phyloP scores from a whole-genome alignment of 2,797 vertebrate species.

The Tinamus major region DNA sequence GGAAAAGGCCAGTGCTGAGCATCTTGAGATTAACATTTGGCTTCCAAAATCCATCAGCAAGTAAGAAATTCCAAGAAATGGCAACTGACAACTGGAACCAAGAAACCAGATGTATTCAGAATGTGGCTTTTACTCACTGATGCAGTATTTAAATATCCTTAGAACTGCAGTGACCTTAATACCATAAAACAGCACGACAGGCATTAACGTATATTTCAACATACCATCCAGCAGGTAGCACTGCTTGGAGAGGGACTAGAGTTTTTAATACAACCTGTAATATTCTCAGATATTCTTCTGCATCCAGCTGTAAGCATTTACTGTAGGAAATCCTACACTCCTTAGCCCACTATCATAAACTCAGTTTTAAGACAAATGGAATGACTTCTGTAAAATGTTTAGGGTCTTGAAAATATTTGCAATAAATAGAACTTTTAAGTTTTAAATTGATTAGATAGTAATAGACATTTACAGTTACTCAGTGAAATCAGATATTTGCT shows the following conservation, averaged over 20 bases:
- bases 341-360: not conserved
- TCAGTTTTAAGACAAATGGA: not conserved
- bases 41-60: conserved; percentile 22
- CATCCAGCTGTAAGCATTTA: not conserved
- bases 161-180: not conserved
- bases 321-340: not conserved
- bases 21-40: not conserved
- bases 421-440: not conserved
- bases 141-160: not conserved
- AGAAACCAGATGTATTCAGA: not conserved
- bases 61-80: not conserved
- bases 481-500: not conserved
- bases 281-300: not conserved
- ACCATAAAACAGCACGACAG: not conserved
- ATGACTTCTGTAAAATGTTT: not conserved
- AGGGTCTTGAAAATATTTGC: not conserved
- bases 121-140: not conserved
- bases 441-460: not conserved
- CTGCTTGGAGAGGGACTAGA: not conserved
- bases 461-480: not conserved
- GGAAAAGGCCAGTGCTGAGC: not conserved
- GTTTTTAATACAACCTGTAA: not conserved
- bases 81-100: not conserved
- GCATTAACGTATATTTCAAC: not conserved
- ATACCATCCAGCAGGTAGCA: not conserved